Conservation (phyloP, 1,140 invertebrate species). For the Caenorhabditis inopinata region DNA sequence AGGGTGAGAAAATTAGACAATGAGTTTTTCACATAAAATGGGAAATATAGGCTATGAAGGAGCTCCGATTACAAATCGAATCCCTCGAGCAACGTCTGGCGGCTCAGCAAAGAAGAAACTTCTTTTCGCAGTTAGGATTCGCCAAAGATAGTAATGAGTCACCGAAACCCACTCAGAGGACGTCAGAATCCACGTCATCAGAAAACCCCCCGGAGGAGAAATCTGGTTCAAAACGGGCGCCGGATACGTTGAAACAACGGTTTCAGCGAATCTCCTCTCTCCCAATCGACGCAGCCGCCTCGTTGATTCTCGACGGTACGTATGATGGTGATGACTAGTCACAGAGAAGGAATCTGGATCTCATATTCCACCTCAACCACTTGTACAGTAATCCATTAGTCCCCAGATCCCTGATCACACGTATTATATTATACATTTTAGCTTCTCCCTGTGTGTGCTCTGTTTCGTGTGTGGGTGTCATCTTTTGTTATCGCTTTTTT, state of each 20-base stretch:
- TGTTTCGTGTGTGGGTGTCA: not conserved
- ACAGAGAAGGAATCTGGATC: not conserved
- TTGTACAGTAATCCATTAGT: not conserved
- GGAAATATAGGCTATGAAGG: not conserved
- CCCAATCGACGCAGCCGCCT: slow-evolving; percentile 16
- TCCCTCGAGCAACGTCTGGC: not conserved
- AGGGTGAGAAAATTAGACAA: too few relatives aligned
- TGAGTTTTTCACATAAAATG: too few relatives aligned
- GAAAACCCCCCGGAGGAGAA: not conserved
- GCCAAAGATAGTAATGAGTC: not conserved
- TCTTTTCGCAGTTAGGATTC: slow-evolving; percentile 7
- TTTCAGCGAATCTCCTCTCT: slow-evolving; percentile 10
- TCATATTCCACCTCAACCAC: not conserved
- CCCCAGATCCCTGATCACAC: too few relatives aligned
- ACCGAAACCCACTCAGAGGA: not conserved
- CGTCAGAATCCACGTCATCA: not conserved
- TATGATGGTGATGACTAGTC: not conserved
- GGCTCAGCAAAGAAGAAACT: slow-evolving; percentile 10
- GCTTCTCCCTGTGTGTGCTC: not conserved
- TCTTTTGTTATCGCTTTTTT: too few relatives aligned
- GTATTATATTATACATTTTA: not conserved
- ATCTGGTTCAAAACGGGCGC: not conserved
- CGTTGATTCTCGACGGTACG: slow-evolving; percentile 22
- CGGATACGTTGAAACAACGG: not conserved
- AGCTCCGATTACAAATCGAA: not conserved